Conservation (phyloP, 2,888 invertebrate species). For the Tortricodes alternella region DNA sequence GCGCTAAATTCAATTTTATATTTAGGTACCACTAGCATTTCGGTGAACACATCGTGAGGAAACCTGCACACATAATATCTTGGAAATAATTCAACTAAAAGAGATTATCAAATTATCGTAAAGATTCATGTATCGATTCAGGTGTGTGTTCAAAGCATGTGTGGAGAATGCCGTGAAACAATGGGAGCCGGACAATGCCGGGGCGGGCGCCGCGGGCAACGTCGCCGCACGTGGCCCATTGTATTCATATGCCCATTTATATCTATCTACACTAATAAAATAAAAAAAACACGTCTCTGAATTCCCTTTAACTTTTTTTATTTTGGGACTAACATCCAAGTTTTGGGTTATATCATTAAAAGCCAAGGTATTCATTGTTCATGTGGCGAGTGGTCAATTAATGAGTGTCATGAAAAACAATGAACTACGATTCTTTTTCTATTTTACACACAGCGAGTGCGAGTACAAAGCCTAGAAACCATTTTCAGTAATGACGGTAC, state of each 20-base stretch:
- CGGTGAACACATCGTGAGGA: no score
- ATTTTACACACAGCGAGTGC: no score
- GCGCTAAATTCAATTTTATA: no score
- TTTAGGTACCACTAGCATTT: no score
- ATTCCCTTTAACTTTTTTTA: slow-evolving; percentile 31
- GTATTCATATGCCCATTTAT: slow-evolving; percentile 63
- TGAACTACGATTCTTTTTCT: not conserved
- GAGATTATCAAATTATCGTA: slow-evolving; percentile 25
- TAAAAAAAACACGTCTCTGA: slow-evolving; percentile 26
- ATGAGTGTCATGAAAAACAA: not conserved
- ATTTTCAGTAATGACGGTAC: not conserved
- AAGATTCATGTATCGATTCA: slow-evolving; percentile 51
- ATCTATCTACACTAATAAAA: slow-evolving; percentile 45
- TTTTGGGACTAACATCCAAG: no score
- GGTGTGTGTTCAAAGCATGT: slow-evolving; percentile 67
- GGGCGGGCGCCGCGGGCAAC: slow-evolving; percentile 46
- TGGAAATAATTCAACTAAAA: slow-evolving; percentile 4
- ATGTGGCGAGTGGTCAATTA: no score
- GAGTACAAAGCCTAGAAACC: not conserved
- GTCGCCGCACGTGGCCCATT: slow-evolving; percentile 70
- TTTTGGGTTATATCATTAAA: slow-evolving; percentile 28
- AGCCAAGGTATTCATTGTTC: not conserved
- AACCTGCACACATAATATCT: no score
- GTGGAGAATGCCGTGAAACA: slow-evolving; percentile 73
- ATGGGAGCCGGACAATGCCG: slow-evolving; percentile 70